Evolutionary conservation across 2,113 vertebrate genomes (phyloP), one percentile per base, ranked within the genome.

Genomic region (Plotosus lineatus): DNA sequence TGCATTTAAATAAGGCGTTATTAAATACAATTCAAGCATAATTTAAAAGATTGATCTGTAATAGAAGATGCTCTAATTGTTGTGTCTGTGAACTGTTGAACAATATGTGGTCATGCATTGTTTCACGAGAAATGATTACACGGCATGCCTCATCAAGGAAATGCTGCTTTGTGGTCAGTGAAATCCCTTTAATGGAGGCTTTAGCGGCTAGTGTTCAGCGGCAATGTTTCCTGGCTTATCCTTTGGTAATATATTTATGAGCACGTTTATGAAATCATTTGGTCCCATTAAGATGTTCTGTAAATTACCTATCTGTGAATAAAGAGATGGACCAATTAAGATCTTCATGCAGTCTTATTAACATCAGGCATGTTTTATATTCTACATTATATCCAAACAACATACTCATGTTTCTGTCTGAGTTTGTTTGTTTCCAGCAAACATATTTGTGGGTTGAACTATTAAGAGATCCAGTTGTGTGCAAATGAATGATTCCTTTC

Each of bases 211-310:
- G 58, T 36, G 61, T 38, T 28, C 11, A 51, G 19, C 14, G 33
- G 23, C 60, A 11, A 28, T 65, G 28, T 63, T 78, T 42, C 14
- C 21, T 51, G n/a, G 46, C 31, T 60, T 31, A 33, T 2, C 33
- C 21, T 78, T 26, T 46, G 42, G 48, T 56, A 50, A 79, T 11
- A 19, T 40, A 79, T 78, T 36, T 53, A 51, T 72, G 38, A 42
- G 75, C 33, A 42, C 44, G 33, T 46, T 65, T 56, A 77, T 78
- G 58, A 60, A 63, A 63, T 36, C 17, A 44, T 38, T n/a, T 72
- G 58, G 66, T 72, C 78, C 36, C 50, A 65, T 56, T 44, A 46
- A 53, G 28, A 56, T 23, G 23, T 60, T 31, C 58, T 31, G 1
- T 79, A 60, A 42, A 69, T 75, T 46, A n/a, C 9, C 15, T 63